phyloP scores from a whole-genome alignment of 2,113 vertebrate genomes.

The Eudyptes chrysolophus region DNA sequence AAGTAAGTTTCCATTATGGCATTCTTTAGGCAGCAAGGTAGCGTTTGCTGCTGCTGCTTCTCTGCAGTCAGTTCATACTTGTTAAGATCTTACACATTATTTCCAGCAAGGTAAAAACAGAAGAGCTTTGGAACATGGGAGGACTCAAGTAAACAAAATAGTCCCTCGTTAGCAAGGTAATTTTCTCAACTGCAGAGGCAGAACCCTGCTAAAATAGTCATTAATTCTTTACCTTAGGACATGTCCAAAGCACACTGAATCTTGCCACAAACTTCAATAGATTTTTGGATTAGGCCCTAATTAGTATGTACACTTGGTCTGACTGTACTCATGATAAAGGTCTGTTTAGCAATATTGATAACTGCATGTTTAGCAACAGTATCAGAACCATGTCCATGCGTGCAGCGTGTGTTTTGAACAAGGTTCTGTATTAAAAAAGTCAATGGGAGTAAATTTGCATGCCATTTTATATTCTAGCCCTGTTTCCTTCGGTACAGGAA shows the following conservation, averaged over 20 bases:
- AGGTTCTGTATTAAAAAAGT: background rate
- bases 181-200: background rate
- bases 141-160: background rate
- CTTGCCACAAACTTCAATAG: background rate
- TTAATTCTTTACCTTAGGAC: background rate
- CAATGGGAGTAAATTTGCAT: background rate
- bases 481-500: background rate
- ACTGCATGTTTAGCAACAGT: background rate
- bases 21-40: background rate
- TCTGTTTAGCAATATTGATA: background rate
- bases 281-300: constrained; percentile 26
- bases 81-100: background rate
- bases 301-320: constrained; percentile 16
- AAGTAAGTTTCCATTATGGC: background rate
- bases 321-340: background rate
- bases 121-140: background rate
- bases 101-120: background rate
- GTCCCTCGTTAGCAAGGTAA: background rate
- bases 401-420: background rate
- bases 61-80: background rate
- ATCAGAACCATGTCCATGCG: background rate
- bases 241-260: background rate
- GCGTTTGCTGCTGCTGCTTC: background rate
- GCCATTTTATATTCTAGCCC: background rate
- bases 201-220: background rate